phyloP scores from a whole-genome alignment of 2,113 vertebrate species.

The Leiothrix lutea region DNA sequence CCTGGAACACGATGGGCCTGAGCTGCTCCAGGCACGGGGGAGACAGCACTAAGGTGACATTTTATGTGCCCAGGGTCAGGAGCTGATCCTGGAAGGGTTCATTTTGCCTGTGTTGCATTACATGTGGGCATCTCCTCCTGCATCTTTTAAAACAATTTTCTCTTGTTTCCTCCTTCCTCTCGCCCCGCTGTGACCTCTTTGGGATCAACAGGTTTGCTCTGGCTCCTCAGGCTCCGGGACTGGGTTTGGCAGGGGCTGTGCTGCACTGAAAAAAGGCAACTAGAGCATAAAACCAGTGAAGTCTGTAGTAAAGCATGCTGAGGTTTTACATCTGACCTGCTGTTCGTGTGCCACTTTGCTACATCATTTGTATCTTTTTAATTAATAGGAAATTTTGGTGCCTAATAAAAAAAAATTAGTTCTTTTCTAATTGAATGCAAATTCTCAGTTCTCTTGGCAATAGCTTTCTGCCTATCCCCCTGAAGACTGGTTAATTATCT shows the following conservation, averaged over 20 bases:
- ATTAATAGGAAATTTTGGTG: neutral
- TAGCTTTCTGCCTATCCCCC: neutral
- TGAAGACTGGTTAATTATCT: neutral
- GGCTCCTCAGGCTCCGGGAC: neutral
- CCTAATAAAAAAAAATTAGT: neutral
- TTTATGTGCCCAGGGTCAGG: neutral
- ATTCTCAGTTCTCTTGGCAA: neutral
- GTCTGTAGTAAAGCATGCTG: neutral
- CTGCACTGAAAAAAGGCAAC: neutral
- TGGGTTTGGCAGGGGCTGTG: neutral
- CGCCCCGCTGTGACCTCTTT: accelerated
- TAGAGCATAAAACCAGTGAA: neutral
- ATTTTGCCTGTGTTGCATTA: accelerated
- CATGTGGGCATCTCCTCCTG: neutral
- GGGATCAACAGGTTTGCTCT: neutral
- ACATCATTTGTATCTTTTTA: neutral
- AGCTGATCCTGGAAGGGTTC: accelerated
- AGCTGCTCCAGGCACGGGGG: neutral
- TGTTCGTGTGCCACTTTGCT: accelerated
- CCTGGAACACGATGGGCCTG: accelerated
- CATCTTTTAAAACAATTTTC: neutral
- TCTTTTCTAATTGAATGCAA: neutral
- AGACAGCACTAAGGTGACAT: accelerated
- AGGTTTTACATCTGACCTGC: neutral
- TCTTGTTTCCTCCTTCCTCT: neutral